These are phyloP conservation scores for Bombus vancouverensis DNA, from an alignment of 1,140 invertebrate species.

Conservation along the genomic window DNA sequence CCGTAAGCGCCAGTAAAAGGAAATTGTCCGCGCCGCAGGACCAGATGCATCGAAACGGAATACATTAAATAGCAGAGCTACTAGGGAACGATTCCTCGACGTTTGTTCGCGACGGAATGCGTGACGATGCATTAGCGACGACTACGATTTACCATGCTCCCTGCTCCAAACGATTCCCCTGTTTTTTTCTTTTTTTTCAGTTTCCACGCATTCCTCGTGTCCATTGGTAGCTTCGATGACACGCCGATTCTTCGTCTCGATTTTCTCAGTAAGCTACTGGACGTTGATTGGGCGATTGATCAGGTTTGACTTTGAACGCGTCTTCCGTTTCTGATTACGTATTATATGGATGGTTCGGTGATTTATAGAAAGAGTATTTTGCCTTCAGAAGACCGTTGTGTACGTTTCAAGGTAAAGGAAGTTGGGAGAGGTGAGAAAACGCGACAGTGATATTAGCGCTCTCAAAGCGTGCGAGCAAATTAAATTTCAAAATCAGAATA, in stretches of 20 bases:
- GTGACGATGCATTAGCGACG: background rate
- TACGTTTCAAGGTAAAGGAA: background rate
- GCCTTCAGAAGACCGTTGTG: background rate
- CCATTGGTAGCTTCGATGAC: too few relatives aligned
- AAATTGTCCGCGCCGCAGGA: slow-evolving; percentile 18
- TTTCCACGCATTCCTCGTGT: background rate
- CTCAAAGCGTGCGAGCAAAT: background rate
- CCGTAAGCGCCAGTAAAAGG: background rate
- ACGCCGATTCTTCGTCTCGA: background rate
- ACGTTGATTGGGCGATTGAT: background rate
- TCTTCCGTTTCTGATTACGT: background rate
- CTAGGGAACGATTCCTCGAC: background rate
- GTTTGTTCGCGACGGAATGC: slow-evolving; percentile 1
- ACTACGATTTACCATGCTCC: background rate
- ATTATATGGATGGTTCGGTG: background rate
- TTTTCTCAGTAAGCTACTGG: background rate
- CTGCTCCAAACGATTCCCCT: background rate
- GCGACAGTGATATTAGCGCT: too few relatives aligned
- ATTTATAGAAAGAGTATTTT: background rate
- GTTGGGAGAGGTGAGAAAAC: too few relatives aligned
- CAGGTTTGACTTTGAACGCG: background rate
- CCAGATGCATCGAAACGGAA: slow-evolving; percentile 24
- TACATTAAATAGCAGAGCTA: background rate
- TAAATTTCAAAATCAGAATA: background rate
- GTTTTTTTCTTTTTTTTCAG: background rate